These are phyloP conservation scores for Gymnothorax javanicus DNA, from an alignment of 2,797 vertebrate genomes.

Conservation along the genomic window DNA sequence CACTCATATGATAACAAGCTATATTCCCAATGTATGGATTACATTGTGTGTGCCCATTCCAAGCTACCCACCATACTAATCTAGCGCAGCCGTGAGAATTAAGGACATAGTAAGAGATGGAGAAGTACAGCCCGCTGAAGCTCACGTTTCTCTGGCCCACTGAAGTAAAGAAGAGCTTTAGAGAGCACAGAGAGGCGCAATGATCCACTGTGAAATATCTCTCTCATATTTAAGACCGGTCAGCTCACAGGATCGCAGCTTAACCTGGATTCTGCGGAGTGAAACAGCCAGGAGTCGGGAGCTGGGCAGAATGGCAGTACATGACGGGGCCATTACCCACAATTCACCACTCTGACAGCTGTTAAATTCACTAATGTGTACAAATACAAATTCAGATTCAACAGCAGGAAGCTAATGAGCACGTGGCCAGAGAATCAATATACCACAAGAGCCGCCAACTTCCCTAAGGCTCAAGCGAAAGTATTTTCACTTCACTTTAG, in stretches of 20 bases:
- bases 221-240: neutral
- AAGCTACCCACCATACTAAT: neutral
- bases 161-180: neutral
- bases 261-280: neutral
- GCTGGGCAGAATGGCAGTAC: neutral
- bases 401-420: neutral
- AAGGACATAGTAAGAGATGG: neutral
- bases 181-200: neutral
- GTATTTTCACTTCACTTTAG: neutral
- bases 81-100: neutral
- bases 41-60: neutral
- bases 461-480: neutral
- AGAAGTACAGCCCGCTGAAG: neutral
- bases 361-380: conserved; percentile 8
- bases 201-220: neutral
- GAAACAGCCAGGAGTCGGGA: neutral
- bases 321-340: neutral
- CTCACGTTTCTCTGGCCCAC: neutral
- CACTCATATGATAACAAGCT: neutral
- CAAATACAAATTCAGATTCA: neutral
- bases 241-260: conserved; percentile 1
- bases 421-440: neutral
- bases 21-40: no score
- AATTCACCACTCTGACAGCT: neutral
- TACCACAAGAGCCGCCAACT: neutral